Evolutionary conservation across 1,140 invertebrate genomes (phyloP), one percentile per base, ranked within the genome.

Genomic region (Ectropis grisescens): DNA sequence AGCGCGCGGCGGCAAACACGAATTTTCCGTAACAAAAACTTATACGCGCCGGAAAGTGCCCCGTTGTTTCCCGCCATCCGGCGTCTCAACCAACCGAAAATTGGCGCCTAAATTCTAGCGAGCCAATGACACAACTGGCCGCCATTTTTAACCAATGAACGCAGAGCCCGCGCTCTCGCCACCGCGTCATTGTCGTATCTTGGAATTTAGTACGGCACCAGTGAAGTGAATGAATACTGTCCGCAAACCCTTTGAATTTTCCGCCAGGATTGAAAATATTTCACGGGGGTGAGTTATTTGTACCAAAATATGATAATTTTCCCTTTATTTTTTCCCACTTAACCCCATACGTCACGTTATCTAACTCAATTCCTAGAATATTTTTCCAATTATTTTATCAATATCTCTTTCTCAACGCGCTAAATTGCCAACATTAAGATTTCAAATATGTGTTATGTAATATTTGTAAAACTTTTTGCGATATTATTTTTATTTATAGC

Each of bases 221-320:
- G 72, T 70, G 71, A 70, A 69, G 70, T 72, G 76, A 81, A 81
- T 72, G 72, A 76, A 81, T 67, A 68, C 72, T 71, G 76, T 70
- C 64, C 59, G 67, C 59, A 70, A n/a, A 75, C 72, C 74, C 60
- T 48, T 59, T 51, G 57, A 74, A 74, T 78, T 58, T 78, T 67
- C 62, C 58, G 50, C n/a, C 60, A 56, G 58, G 59, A 64, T 55
- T 57, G 50, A 52, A 51, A 50, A 59, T 57, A 60, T 65, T 59
- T 43, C 26, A 40, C 22, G 14, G 29, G 57, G 71, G 75, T 76
- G 53, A 72, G 75, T 65, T 29, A 36, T 27, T 36, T 19, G 16
- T 19, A 19, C 8, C 35, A 37, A 37, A 38, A 28, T 37, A 11
- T 29, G 14, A 22, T 1, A 29, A 30, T 15, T 29, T 34, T 30